Evolutionary conservation across 2,888 invertebrate genomes (phyloP).

Genomic region (Monochamus alternatus): DNA sequence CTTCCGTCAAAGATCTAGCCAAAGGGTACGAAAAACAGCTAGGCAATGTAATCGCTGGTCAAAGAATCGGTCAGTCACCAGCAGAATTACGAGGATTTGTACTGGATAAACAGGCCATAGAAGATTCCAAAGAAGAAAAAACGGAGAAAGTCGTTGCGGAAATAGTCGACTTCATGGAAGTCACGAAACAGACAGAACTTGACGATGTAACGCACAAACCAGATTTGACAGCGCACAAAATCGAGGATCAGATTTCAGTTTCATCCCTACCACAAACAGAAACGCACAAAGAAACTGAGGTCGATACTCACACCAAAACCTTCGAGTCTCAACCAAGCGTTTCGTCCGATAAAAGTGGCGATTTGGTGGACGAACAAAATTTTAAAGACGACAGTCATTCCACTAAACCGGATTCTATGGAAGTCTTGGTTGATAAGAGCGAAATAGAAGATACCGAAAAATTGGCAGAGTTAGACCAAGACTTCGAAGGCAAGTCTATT

Average conservation of each 20-base stretch:
- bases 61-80: constrained; percentile 47
- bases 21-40: constrained; percentile 59
- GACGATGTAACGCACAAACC: constrained; percentile 54
- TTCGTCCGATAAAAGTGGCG: constrained; percentile 59
- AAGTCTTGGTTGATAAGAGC: constrained; percentile 73
- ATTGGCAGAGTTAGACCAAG: constrained; percentile 69
- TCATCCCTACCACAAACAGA: constrained; percentile 51
- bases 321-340: constrained; percentile 65
- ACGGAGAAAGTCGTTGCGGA: constrained; percentile 47
- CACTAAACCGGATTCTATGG: constrained; percentile 70
- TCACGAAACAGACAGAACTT: constrained; percentile 27
- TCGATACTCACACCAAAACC: constrained; percentile 58
- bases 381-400: constrained; percentile 59
- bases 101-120: constrained; percentile 37
- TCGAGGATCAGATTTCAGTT: constrained; percentile 55
- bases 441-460: constrained; percentile 72
- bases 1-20: constrained; percentile 60
- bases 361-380: constrained; percentile 51
- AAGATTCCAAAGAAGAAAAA: constrained; percentile 22
- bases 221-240: constrained; percentile 51
- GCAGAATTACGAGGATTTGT: constrained; percentile 46
- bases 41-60: constrained; percentile 55
- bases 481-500: constrained; percentile 67
- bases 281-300: constrained; percentile 63
- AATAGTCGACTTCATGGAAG: constrained; percentile 54